A percentile compares a stretch with the other conserved stretches of the same genome.
Evolutionary conservation across 2,797 vertebrate genomes (phyloP).

Genomic region (Bradypodion ventrale): DNA sequence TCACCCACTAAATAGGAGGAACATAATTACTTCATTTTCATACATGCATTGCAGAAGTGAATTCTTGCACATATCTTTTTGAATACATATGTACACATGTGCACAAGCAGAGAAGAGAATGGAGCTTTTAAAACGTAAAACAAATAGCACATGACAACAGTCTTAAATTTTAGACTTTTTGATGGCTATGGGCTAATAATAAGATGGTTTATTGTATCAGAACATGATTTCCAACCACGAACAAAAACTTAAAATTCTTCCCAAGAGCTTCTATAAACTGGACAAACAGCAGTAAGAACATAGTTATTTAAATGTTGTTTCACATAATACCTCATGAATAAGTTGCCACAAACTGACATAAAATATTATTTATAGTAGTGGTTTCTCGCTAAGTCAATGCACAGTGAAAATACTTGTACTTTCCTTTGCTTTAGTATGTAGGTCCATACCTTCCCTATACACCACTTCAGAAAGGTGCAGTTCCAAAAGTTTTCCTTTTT

Average conservation of each 20-base stretch:
- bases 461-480: constrained; percentile 56
- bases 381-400: neutral
- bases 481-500: constrained; percentile 46
- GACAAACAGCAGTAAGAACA: neutral
- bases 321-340: neutral
- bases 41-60: neutral
- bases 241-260: neutral
- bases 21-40: neutral
- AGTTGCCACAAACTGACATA: neutral
- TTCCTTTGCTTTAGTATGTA: constrained; percentile 39
- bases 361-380: constrained; percentile 4
- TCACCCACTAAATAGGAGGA: neutral
- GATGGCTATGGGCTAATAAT: neutral
- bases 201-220: neutral
- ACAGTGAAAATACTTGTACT: constrained; percentile 26
- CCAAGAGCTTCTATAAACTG: neutral
- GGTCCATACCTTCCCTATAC: constrained; percentile 36
- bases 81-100: no score
- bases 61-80: neutral
- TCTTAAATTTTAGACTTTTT: neutral
- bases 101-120: neutral
- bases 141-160: neutral
- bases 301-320: neutral
- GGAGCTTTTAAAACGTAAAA: neutral
- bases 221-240: neutral